These are phyloP conservation scores for Mesoligia furuncula DNA, from an alignment of 2,888 invertebrate genomes.

Conservation along the genomic window DNA sequence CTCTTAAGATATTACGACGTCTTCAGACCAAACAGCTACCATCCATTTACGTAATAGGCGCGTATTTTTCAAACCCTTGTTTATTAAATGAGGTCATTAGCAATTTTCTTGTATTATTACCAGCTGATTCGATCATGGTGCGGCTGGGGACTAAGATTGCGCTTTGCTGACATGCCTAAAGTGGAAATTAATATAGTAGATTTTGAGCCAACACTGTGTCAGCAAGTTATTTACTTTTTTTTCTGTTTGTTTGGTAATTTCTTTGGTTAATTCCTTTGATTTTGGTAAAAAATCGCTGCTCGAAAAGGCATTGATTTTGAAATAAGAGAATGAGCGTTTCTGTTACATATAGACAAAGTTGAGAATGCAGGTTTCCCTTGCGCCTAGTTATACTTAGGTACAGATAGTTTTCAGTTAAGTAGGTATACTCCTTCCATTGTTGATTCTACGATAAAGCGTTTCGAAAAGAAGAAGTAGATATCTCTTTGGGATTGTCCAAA, in stretches of 20 bases:
- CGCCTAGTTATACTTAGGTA: background rate
- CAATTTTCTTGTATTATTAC: constrained; percentile 80
- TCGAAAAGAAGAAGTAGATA: background rate
- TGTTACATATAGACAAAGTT: background rate
- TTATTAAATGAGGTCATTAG: constrained; percentile 82
- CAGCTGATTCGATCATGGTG: constrained; percentile 71
- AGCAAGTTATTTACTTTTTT: background rate
- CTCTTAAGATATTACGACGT: constrained; percentile 54
- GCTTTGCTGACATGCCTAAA: constrained; percentile 37
- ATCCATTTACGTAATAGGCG: constrained; percentile 70
- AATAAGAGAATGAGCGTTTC: background rate
- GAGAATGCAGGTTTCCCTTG: background rate
- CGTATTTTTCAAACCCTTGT: constrained; percentile 77
- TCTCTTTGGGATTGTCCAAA: background rate
- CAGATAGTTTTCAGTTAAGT: background rate
- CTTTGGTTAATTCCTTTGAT: background rate
- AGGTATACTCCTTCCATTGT: background rate
- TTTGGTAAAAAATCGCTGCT: background rate
- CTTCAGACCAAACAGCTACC: constrained; percentile 55
- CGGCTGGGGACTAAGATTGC: constrained; percentile 66
- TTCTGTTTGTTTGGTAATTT: background rate
- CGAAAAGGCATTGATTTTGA: too few species aligned
- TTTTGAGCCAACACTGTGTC: background rate
- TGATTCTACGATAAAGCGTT: background rate
- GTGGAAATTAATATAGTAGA: background rate